Percentiles rank a stretch among this genome's conserved stretches.
Conservation (phyloP, 1,140 invertebrate genomes). For the Aphelenchoides fujianensis region DNA sequence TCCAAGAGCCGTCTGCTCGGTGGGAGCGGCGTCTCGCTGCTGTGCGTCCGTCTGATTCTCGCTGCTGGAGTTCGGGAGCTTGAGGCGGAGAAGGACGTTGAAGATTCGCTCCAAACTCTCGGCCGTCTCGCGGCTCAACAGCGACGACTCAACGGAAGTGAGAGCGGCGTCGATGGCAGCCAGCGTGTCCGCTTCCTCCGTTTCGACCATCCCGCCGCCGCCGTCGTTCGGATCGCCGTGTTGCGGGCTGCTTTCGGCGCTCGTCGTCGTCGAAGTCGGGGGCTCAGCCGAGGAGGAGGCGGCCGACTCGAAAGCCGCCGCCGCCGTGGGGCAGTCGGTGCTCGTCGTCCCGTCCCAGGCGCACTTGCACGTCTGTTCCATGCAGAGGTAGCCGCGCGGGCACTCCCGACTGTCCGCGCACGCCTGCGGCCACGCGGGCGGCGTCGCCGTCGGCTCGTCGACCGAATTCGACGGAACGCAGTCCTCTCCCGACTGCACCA, state of each 20-base stretch:
- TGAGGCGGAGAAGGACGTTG: constrained; percentile 1
- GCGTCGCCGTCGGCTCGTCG: background rate
- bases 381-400: background rate
- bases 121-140: constrained; percentile 4
- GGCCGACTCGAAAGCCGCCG: too few relatives aligned
- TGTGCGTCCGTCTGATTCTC: background rate
- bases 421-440: background rate
- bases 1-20: too few relatives aligned
- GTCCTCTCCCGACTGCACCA: background rate
- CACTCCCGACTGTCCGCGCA: constrained; percentile 1
- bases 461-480: background rate
- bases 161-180: background rate
- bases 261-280: background rate
- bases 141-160: background rate
- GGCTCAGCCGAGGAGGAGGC: background rate
- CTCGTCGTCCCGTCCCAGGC: background rate
- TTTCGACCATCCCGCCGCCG: too few relatives aligned
- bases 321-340: background rate
- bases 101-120: constrained; percentile 20
- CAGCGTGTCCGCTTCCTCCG: background rate
- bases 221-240: background rate
- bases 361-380: background rate
- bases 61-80: background rate
- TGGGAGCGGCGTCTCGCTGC: background rate
- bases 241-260: background rate